phyloP scores from a whole-genome alignment of 2,888 invertebrate species.

The Agonopterix heracliana region DNA sequence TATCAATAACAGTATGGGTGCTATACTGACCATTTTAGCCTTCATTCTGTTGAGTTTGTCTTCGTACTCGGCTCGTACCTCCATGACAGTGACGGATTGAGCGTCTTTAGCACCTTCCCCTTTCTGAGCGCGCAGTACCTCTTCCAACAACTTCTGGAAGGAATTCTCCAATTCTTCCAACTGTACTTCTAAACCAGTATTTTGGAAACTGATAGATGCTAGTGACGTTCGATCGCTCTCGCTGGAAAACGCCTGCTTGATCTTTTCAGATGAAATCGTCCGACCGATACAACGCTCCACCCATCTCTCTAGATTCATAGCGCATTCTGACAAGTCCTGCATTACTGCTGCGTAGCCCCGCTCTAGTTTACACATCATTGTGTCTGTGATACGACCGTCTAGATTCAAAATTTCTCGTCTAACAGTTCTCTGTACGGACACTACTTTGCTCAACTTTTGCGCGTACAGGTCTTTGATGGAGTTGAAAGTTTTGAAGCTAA shows the following conservation, averaged over 20 bases:
- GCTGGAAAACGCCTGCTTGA: constrained; percentile 53
- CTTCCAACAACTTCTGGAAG: constrained; percentile 54
- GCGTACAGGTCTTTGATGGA: constrained; percentile 56
- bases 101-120: constrained; percentile 41
- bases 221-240: constrained; percentile 43
- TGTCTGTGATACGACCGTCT: constrained; percentile 44
- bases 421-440: constrained; percentile 57
- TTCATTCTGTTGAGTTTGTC: constrained; percentile 87
- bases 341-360: constrained; percentile 55
- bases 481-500: constrained; percentile 55
- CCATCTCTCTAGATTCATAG: constrained; percentile 61
- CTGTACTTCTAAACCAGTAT: constrained; percentile 55
- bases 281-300: constrained; percentile 50
- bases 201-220: constrained; percentile 43
- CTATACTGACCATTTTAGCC: constrained; percentile 84
- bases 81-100: constrained; percentile 57
- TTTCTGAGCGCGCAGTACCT: constrained; percentile 41
- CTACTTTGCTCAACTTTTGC: constrained; percentile 51
- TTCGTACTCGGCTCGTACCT: constrained; percentile 81
- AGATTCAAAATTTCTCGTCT: constrained; percentile 53
- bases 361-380: constrained; percentile 49
- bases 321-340: constrained; percentile 58
- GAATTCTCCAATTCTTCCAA: constrained; percentile 58
- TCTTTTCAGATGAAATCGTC: constrained; percentile 52
- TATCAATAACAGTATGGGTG: constrained; percentile 63